A percentile compares a stretch with the other conserved stretches of the same genome.
phyloP scores from a whole-genome alignment of 1,140 invertebrate genomes.

The Caenorhabditis brenneri region DNA sequence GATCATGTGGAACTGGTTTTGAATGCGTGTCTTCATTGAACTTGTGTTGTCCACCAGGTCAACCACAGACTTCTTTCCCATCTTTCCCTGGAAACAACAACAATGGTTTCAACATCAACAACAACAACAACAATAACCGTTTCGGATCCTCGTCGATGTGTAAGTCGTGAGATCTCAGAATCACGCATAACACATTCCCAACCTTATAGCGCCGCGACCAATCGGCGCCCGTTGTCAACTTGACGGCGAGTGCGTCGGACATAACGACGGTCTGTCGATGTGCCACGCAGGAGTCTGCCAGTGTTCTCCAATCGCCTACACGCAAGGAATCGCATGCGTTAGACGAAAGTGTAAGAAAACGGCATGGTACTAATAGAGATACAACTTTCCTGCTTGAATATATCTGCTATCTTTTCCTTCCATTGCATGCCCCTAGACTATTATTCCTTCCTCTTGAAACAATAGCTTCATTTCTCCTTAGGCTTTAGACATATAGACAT shows the following conservation, averaged over 20 bases:
- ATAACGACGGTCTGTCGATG: constrained; percentile 46
- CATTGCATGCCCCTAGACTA: neutral
- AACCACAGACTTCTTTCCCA: constrained; percentile 6
- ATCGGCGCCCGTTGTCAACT: constrained; percentile 54
- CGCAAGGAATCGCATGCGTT: constrained; percentile 55
- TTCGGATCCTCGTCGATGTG: constrained; percentile 35
- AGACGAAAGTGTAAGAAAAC: constrained; percentile 43
- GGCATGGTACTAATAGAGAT: neutral
- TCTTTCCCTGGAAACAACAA: neutral
- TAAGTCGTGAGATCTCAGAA: neutral
- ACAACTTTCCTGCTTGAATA: neutral
- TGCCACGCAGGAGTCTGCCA: constrained; percentile 55
- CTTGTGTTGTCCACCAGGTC: constrained; percentile 53
- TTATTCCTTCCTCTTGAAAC: neutral
- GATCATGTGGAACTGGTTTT: constrained; percentile 48
- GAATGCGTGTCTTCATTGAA: constrained; percentile 51
- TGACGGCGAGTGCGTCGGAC: constrained; percentile 54
- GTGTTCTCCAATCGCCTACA: constrained; percentile 55
- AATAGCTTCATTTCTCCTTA: neutral
- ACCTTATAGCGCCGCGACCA: constrained; percentile 44
- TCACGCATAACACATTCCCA: neutral
- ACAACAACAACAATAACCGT: constrained; percentile 25
- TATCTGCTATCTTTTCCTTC: neutral
- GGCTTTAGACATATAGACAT: neutral
- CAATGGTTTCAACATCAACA: constrained; percentile 2